phyloP scores from a whole-genome alignment of 2,113 vertebrate genomes.

The Turdus rufiventris region DNA sequence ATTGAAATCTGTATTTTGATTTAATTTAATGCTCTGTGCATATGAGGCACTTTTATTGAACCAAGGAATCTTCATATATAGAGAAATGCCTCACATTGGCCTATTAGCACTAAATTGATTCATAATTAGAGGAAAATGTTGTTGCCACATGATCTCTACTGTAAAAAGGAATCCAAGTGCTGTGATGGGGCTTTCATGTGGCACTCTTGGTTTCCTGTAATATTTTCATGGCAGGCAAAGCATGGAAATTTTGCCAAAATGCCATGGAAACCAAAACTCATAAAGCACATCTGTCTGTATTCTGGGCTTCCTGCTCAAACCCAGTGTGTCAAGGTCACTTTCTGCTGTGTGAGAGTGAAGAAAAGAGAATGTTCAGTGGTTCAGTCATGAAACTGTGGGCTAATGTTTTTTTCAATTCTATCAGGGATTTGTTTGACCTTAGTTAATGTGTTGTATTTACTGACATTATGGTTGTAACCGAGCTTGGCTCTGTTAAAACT shows the following conservation, averaged over 20 bases:
- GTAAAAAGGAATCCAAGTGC: not conserved
- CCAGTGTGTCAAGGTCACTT: not conserved
- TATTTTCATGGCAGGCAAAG: not conserved
- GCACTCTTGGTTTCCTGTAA: not conserved
- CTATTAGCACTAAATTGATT: constrained; percentile 43
- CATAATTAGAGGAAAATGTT: constrained; percentile 36
- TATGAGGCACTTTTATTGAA: not conserved
- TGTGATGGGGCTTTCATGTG: not conserved
- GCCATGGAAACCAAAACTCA: not conserved
- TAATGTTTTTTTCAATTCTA: not conserved
- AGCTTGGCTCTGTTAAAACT: not conserved
- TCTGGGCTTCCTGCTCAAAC: not conserved
- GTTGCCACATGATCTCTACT: not conserved
- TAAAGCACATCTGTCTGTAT: not conserved
- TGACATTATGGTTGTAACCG: not conserved
- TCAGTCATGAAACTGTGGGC: not conserved
- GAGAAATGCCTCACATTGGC: not conserved
- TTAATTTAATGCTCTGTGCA: constrained; percentile 37
- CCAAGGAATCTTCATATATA: not conserved
- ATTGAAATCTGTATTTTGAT: constrained; percentile 48
- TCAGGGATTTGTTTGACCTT: not conserved
- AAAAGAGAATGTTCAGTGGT: not conserved
- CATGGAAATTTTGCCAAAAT: not conserved
- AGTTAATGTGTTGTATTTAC: not conserved
- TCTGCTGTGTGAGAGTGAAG: not conserved